A percentile compares a stretch with the other conserved stretches of the same genome.
These are phyloP conservation scores for Cephalotes varians DNA, from an alignment of 2,888 invertebrate genomes.

Conservation along the genomic window DNA sequence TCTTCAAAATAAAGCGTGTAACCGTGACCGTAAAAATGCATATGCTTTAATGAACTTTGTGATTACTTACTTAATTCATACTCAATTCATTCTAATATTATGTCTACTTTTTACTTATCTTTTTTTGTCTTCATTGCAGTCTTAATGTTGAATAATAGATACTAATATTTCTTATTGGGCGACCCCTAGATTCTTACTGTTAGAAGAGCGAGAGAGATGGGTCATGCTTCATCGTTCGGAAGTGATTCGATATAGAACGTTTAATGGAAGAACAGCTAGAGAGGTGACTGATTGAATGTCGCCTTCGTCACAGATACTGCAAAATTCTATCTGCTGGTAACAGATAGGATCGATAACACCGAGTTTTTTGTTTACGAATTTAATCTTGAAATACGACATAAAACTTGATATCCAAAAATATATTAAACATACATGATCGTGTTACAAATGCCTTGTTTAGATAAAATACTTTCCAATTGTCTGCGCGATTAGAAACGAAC, in stretches of 20 bases:
- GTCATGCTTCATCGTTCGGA: conserved; percentile 78
- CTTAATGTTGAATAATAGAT: conserved; percentile 8
- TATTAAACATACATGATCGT: neutral
- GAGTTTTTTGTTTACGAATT: conserved; percentile 27
- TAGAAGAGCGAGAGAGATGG: conserved; percentile 11
- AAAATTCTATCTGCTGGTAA: conserved; percentile 58
- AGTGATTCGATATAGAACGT: conserved; percentile 77
- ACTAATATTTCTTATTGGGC: conserved; percentile 41
- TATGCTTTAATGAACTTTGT: too few species aligned
- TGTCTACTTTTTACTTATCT: neutral
- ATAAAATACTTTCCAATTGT: neutral
- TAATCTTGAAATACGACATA: conserved; percentile 35
- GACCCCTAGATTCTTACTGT: conserved; percentile 25
- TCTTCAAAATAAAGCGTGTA: too few species aligned
- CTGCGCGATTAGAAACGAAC: too few species aligned
- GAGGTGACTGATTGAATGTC: conserved; percentile 73
- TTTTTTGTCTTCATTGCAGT: neutral
- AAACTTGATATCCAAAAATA: neutral
- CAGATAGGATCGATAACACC: conserved; percentile 62
- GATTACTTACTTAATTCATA: too few species aligned
- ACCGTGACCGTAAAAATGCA: too few species aligned
- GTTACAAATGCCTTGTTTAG: neutral
- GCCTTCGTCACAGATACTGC: conserved; percentile 62
- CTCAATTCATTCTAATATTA: neutral
- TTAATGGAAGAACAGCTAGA: conserved; percentile 63